These are phyloP conservation scores for Rhynchonycteris naso DNA, from an alignment of 2,797 vertebrate species.

Conservation along the genomic window DNA sequence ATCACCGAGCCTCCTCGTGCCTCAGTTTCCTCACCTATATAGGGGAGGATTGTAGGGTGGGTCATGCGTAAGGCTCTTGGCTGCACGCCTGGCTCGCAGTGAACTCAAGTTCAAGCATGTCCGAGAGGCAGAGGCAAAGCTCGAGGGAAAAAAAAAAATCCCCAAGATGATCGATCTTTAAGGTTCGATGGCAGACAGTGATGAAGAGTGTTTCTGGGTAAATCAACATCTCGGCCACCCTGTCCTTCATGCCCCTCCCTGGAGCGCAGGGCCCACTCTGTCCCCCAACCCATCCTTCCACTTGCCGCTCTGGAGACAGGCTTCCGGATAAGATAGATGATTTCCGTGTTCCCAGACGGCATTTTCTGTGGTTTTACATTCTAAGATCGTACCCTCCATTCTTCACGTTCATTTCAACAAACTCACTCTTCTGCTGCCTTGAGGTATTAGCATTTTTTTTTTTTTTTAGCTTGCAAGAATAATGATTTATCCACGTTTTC, in stretches of 20 bases:
- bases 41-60: background rate
- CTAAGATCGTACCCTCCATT: conserved; percentile 38
- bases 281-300: background rate
- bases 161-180: background rate
- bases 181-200: background rate
- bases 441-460: conserved; percentile 46
- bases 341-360: conserved; percentile 24
- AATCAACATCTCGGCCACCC: background rate
- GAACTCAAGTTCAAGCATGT: background rate
- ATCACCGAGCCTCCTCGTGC: background rate
- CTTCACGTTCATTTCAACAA: conserved; percentile 49
- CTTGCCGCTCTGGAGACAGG: background rate
- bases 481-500: conserved; percentile 62
- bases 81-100: background rate
- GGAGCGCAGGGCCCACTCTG: background rate
- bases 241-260: background rate
- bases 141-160: background rate
- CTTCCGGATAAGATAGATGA: conserved; percentile 25
- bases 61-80: background rate
- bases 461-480: conserved; percentile 55
- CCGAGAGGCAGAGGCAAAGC: background rate
- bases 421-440: conserved; percentile 49
- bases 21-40: background rate
- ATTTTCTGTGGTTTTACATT: conserved; percentile 41
- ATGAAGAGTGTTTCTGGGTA: background rate